Evolutionary conservation across 2,888 invertebrate species (phyloP).

Genomic region (Gibbula magus): DNA sequence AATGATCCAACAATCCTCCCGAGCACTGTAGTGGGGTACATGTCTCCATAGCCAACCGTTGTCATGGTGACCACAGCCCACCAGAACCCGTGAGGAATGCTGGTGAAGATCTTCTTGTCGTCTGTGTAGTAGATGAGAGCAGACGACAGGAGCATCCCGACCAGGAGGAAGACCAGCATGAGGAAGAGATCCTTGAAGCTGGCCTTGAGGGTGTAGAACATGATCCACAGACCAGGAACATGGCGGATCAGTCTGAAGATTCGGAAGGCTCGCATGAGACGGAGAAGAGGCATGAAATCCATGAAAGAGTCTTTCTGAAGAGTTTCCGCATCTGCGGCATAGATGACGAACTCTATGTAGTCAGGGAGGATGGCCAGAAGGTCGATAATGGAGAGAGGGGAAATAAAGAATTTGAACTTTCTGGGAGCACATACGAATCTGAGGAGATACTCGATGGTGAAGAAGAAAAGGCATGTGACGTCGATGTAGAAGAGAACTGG

Average conservation of each 20-base stretch:
- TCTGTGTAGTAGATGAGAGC: slow-evolving; percentile 70
- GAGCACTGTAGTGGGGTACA: slow-evolving; percentile 56
- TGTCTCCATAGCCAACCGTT: slow-evolving; percentile 71
- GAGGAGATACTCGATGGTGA: slow-evolving; percentile 62
- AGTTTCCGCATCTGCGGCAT: slow-evolving; percentile 39
- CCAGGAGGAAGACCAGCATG: slow-evolving; percentile 64
- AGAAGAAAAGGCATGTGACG: slow-evolving; percentile 57
- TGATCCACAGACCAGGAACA: slow-evolving; percentile 67
- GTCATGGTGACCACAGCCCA: slow-evolving; percentile 72
- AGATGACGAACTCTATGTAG: slow-evolving; percentile 58
- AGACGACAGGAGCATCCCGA: slow-evolving; percentile 68
- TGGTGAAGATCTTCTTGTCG: slow-evolving; percentile 52
- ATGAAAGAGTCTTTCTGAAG: slow-evolving; percentile 38
- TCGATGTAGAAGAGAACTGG: slow-evolving; percentile 54
- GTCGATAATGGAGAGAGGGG: slow-evolving; percentile 46
- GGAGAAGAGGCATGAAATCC: slow-evolving; percentile 56
- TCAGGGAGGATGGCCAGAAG: slow-evolving; percentile 59
- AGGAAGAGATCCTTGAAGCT: slow-evolving; percentile 67
- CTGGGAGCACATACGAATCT: slow-evolving; percentile 53
- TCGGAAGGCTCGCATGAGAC: slow-evolving; percentile 62
- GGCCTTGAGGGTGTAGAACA: slow-evolving; percentile 68
- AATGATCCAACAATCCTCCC: slow-evolving; percentile 67
- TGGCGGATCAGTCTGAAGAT: slow-evolving; percentile 66
- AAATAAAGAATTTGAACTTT: slow-evolving; percentile 45
- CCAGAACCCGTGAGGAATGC: slow-evolving; percentile 69